phyloP scores from a whole-genome alignment of 2,797 vertebrate species.

The Simalia tracyae region DNA sequence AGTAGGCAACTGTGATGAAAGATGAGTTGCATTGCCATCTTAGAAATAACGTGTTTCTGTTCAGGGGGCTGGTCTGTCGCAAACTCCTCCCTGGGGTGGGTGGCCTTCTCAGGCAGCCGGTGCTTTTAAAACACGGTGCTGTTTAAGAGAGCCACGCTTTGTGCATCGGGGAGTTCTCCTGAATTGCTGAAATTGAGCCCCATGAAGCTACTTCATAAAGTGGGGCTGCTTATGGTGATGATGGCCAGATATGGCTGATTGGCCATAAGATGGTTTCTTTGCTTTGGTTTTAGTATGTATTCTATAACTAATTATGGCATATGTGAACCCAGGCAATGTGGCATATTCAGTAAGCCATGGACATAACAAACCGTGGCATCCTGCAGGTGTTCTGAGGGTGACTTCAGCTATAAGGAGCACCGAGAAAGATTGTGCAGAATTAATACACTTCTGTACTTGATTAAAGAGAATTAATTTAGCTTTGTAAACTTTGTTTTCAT shows the following conservation, averaged over 20 bases:
- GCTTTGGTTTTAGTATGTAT: too few relatives aligned
- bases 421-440: not conserved
- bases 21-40: too few relatives aligned
- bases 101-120: not conserved
- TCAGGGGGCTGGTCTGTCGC: not conserved
- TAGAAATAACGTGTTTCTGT: not conserved
- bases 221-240: not conserved
- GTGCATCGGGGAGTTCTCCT: not conserved
- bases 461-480: not conserved
- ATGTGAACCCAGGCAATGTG: too few relatives aligned
- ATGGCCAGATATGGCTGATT: not conserved
- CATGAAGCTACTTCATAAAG: not conserved
- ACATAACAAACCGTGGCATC: too few relatives aligned
- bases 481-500: conserved; percentile 11
- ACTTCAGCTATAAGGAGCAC: not conserved
- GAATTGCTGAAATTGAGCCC: not conserved
- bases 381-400: not conserved
- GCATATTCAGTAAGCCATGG: too few relatives aligned
- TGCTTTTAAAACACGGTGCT: not conserved
- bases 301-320: too few relatives aligned
- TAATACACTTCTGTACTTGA: not conserved
- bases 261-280: too few relatives aligned
- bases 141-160: not conserved
- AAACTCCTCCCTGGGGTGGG: not conserved
- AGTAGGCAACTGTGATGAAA: not conserved